phyloP scores from a whole-genome alignment of 2,797 vertebrate species.

The Notolabrus celidotus region DNA sequence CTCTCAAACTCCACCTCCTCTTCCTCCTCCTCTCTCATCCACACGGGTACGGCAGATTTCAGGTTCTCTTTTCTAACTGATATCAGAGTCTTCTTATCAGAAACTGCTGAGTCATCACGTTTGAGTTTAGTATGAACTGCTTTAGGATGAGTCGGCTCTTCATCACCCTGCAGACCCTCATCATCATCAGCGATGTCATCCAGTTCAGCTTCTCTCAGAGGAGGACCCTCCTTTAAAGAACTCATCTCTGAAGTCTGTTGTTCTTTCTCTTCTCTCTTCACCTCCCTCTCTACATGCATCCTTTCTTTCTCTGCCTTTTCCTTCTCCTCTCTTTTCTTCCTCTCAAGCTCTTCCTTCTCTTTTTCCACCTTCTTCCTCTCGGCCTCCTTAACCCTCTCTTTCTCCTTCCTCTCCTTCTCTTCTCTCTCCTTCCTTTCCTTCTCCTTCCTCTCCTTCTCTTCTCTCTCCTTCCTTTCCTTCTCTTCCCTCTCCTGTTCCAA shows the following conservation, averaged over 20 bases:
- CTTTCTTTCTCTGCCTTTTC: background rate
- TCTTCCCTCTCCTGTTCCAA: too few species aligned
- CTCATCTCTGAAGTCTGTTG: background rate
- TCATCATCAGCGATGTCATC: slow-evolving; percentile 72
- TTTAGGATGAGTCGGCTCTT: slow-evolving; percentile 31
- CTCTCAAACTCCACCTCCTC: slow-evolving; percentile 82
- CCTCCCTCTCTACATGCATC: background rate
- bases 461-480: too few species aligned
- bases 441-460: too few species aligned
- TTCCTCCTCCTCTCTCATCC: slow-evolving; percentile 64
- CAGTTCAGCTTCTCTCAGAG: slow-evolving; percentile 67
- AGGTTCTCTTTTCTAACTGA: slow-evolving; percentile 33
- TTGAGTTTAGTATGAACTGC: slow-evolving; percentile 12
- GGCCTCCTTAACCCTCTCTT: too few species aligned
- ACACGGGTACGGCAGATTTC: slow-evolving; percentile 57
- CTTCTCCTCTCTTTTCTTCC: background rate
- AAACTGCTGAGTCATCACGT: background rate
- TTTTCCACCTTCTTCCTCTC: too few species aligned
- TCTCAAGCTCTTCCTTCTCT: too few species aligned
- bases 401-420: too few species aligned
- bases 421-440: too few species aligned
- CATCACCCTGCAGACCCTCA: slow-evolving; percentile 32
- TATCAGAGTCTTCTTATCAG: slow-evolving; percentile 20
- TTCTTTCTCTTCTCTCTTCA: background rate
- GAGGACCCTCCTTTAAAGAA: slow-evolving; percentile 35